These are phyloP conservation scores for Lophochroa leadbeateri DNA, from an alignment of 2,113 vertebrate genomes.

Conservation along the genomic window DNA sequence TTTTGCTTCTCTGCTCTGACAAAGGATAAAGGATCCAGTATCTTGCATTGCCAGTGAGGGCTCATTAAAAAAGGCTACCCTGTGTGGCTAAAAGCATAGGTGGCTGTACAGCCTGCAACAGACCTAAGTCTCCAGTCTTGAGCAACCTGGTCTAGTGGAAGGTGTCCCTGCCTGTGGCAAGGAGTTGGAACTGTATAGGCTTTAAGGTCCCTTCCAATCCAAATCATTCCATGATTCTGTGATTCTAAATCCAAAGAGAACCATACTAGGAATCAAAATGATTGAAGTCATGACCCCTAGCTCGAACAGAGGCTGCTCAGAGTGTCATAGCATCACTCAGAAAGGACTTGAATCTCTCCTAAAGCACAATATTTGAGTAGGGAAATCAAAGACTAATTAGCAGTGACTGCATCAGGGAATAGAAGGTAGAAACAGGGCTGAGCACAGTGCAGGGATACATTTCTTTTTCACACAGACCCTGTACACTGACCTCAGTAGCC, in stretches of 20 bases:
- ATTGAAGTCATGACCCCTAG: background rate
- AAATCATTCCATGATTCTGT: background rate
- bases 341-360: background rate
- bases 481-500: background rate
- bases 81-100: background rate
- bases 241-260: background rate
- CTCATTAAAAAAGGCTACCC: background rate
- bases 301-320: background rate
- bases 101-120: background rate
- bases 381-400: background rate
- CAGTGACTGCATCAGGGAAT: background rate
- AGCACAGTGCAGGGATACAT: background rate
- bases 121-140: background rate
- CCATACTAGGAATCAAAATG: background rate
- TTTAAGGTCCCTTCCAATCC: background rate
- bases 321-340: fast-evolving
- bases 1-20: background rate
- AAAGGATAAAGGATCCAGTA: background rate
- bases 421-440: background rate
- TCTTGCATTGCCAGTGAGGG: background rate
- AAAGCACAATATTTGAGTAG: background rate
- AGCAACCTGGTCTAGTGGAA: background rate
- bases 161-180: background rate
- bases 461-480: background rate
- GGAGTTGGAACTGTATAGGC: background rate